These are phyloP conservation scores for Dolomedes plantarius DNA, from an alignment of 2,888 invertebrate species.

Conservation along the genomic window DNA sequence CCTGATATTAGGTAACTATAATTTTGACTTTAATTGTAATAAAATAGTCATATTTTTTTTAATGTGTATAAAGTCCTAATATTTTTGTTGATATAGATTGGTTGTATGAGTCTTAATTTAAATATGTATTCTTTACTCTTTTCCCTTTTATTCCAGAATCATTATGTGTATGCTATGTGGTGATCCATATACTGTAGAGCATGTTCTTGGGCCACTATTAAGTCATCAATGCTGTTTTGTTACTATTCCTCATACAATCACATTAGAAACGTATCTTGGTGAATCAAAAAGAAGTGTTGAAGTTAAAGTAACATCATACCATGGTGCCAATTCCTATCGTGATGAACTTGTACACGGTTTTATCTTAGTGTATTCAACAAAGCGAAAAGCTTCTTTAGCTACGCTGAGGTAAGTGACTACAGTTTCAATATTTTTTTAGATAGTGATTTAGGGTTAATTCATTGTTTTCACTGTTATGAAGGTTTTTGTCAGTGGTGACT, in stretches of 20 bases:
- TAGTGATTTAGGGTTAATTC: too few relatives aligned
- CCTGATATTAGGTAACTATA: conserved; percentile 85
- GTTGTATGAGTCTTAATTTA: background rate
- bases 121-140: background rate
- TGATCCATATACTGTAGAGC: conserved; percentile 93
- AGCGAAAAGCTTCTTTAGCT: conserved; percentile 94
- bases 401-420: conserved; percentile 83
- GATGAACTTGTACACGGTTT: conserved; percentile 96
- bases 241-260: conserved; percentile 87
- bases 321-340: conserved; percentile 92
- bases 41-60: too few relatives aligned
- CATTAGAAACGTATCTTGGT: conserved; percentile 93
- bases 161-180: conserved; percentile 98
- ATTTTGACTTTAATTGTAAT: too few relatives aligned
- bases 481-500: too few relatives aligned
- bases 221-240: conserved; percentile 91
- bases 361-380: conserved; percentile 94
- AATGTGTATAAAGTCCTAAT: too few relatives aligned
- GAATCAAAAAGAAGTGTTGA: conserved; percentile 85
- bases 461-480: too few relatives aligned
- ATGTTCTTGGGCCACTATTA: conserved; percentile 90
- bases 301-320: conserved; percentile 77
- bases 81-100: too few relatives aligned
- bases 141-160: conserved; percentile 82
- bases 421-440: too few relatives aligned